These are phyloP conservation scores for Oxygymnocypris stewartii DNA, from an alignment of 2,113 vertebrate genomes.

Conservation along the genomic window DNA sequence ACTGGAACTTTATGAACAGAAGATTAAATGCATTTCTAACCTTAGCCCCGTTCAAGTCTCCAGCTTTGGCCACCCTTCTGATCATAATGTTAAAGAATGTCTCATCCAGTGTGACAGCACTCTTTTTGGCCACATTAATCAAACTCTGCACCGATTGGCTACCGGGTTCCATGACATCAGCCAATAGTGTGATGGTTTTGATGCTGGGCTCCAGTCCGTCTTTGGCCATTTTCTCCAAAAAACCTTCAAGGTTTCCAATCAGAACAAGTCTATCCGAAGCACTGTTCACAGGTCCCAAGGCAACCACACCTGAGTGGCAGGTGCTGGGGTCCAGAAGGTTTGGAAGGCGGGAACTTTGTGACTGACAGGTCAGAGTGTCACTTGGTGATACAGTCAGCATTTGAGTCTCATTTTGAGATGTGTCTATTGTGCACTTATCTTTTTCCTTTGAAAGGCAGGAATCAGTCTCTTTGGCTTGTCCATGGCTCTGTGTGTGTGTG, in stretches of 20 bases:
- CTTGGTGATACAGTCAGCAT: conserved; percentile 19
- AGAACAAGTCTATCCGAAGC: conserved; percentile 79
- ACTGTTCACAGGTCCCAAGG: conserved; percentile 73
- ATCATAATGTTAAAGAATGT: conserved; percentile 88
- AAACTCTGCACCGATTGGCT: conserved; percentile 73
- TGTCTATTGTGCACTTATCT: background rate
- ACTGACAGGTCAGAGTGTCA: background rate
- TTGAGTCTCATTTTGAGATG: conserved; percentile 9
- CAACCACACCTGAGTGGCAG: conserved; percentile 65
- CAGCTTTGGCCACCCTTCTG: conserved; percentile 78
- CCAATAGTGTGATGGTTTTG: conserved; percentile 85
- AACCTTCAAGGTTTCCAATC: conserved; percentile 83
- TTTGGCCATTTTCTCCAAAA: conserved; percentile 83
- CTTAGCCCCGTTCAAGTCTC: conserved; percentile 84
- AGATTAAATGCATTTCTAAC: conserved; percentile 63
- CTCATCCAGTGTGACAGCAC: conserved; percentile 79
- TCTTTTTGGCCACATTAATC: conserved; percentile 72
- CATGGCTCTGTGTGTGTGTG: background rate
- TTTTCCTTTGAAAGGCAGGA: background rate
- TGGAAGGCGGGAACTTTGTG: conserved; percentile 54
- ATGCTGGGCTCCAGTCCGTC: conserved; percentile 76
- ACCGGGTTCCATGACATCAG: conserved; percentile 77
- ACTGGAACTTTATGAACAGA: background rate
- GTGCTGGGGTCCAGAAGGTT: conserved; percentile 79
- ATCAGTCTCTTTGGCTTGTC: background rate